Evolutionary conservation across 2,888 invertebrate species (phyloP).

Genomic region (Chrysina gloriosa): DNA sequence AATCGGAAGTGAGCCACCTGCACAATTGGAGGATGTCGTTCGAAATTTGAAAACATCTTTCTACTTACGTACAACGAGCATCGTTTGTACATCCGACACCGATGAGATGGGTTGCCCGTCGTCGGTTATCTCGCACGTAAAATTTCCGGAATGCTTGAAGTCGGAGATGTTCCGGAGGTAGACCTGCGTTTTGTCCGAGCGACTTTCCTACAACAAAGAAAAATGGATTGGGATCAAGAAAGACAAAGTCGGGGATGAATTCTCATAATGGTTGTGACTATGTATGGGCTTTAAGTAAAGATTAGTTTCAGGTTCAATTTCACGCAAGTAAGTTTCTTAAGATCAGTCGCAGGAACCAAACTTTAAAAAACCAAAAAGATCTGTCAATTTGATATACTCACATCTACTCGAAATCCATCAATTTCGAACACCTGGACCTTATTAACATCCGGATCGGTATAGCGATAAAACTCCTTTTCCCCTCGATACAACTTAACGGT

Average conservation of each 20-base stretch:
- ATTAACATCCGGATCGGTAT: constrained; percentile 80
- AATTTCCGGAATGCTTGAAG: constrained; percentile 79
- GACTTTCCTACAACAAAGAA: constrained; percentile 72
- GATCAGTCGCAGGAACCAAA: too few species aligned
- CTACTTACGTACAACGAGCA: constrained; percentile 82
- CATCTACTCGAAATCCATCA: constrained; percentile 83
- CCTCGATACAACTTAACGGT: constrained; percentile 91
- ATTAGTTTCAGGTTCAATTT: too few species aligned
- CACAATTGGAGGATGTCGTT: too few species aligned
- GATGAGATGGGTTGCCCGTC: constrained; percentile 76
- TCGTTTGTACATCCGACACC: constrained; percentile 72
- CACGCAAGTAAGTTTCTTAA: too few species aligned
- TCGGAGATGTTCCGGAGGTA: constrained; percentile 74
- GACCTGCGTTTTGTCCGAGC: constrained; percentile 81
- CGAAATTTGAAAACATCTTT: too few species aligned
- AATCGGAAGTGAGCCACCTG: background rate
- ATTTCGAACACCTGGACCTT: constrained; percentile 79
- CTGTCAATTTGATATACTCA: constrained; percentile 77
- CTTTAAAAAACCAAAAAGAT: too few species aligned
- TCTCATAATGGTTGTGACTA: background rate
- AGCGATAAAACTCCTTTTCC: constrained; percentile 85
- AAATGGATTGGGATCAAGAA: background rate
- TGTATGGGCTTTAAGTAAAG: too few species aligned
- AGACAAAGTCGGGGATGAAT: too few species aligned
- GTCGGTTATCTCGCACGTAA: constrained; percentile 83